A percentile compares a stretch with the other conserved stretches of the same genome.
Conservation (phyloP, 2,797 vertebrate genomes). For the Bradypodion pumilum region DNA sequence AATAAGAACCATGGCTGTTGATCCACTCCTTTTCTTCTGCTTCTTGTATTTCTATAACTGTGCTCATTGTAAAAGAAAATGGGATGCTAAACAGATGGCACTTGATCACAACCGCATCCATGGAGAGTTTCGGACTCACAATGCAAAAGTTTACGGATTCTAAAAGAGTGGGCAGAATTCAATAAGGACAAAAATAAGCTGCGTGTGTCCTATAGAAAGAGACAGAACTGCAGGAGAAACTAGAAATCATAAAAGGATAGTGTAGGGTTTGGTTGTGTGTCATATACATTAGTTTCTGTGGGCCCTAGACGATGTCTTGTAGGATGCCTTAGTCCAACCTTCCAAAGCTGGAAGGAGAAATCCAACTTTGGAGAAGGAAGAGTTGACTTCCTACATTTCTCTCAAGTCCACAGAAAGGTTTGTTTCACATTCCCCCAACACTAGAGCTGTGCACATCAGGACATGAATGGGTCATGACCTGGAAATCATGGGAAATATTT, state of each 20-base stretch:
- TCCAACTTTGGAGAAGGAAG: too few species aligned
- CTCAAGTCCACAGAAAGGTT: too few species aligned
- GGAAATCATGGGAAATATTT: not conserved
- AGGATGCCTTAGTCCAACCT: too few species aligned
- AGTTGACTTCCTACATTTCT: too few species aligned
- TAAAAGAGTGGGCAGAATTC: not conserved
- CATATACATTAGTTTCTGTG: too few species aligned
- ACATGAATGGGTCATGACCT: too few species aligned
- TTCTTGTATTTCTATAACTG: slow-evolving; percentile 45
- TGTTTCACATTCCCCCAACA: too few species aligned
- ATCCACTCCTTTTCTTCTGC: slow-evolving; percentile 34
- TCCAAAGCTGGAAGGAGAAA: too few species aligned
- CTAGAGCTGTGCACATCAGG: too few species aligned
- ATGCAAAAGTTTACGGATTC: slow-evolving; percentile 34
- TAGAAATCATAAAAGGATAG: too few species aligned
- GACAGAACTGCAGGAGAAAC: not conserved
- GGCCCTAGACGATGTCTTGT: too few species aligned
- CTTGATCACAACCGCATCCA: slow-evolving; percentile 33
- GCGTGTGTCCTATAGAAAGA: not conserved
- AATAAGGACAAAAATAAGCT: not conserved
- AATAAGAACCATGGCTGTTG: slow-evolving; percentile 30
- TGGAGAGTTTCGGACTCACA: slow-evolving; percentile 28
- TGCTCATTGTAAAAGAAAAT: slow-evolving; percentile 42
- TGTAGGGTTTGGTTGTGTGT: too few species aligned
- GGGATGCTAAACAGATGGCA: slow-evolving; percentile 12